Base-by-base conservation (phyloP, 1,140 invertebrate species). In the Macrotrachela quadricornifera region DNA sequence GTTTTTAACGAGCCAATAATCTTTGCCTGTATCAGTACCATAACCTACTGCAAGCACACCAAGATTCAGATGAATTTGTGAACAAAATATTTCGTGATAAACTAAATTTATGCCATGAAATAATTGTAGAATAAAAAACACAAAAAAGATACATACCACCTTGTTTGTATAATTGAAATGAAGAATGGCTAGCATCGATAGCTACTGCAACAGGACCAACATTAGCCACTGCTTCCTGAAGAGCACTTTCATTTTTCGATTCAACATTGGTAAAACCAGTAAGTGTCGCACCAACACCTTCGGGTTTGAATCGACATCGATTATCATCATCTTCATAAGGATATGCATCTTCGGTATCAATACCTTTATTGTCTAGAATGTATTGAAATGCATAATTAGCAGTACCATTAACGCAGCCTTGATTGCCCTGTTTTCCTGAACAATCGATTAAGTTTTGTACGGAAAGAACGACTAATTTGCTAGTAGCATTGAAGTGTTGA, bases 1-100 rank as follows among this genome's bases (percentile, higher is more conserved):
- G 21, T 53, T 53, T 38, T 53, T 53, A 47, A 53, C 51, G 17
- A 53, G 17, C 51, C 51, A 53, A 46, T 47, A 53, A 42, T 53
- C 51, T 18, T 44, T 44, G 17, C n/a, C 42, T 15, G 2, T 9
- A 4, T 15, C 21, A 30, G 2, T 75, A 17, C 83, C 83, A 66
- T 85, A 90, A 40, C 86, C 85, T 48, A 87, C 81, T 55, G 77
- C 75, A 9, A 86, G 65, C 3, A 88, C 90, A 57, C 84, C 87
- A 64, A 92, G 87, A 67, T 92, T 83, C 14, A 92, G 70, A 46
- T 78, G 68, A 15, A 72, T 64, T 6, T 78, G 21, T 30, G 21
- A 30, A 30, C 21, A 30, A 8, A 30, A 30, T 30, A 8, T 8
- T 8, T 30, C 21, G 8, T 30, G 21, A 30, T 30, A 30, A 30